These are phyloP conservation scores for Tachycineta bicolor DNA, from an alignment of 2,113 vertebrate genomes.

Conservation along the genomic window DNA sequence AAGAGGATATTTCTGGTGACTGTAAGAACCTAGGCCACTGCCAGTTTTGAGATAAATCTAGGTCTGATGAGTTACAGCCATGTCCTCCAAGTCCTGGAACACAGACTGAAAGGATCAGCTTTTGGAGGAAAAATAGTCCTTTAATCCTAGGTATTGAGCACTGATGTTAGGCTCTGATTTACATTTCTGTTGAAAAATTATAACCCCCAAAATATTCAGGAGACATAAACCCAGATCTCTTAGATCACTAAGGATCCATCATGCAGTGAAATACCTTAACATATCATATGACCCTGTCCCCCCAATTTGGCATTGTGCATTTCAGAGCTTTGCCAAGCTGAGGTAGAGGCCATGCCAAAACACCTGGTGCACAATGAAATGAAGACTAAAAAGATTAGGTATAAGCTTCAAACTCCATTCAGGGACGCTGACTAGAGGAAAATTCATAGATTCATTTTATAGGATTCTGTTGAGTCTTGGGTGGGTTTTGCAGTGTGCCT, in stretches of 20 bases:
- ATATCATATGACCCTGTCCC: rapidly evolving
- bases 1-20: not conserved
- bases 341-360: not conserved
- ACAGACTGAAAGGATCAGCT: not conserved
- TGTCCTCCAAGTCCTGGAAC: not conserved
- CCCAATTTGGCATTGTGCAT: not conserved
- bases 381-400: not conserved
- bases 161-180: not conserved
- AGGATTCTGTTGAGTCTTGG: not conserved
- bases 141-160: not conserved
- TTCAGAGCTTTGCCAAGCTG: not conserved
- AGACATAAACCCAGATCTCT: not conserved
- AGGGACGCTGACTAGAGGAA: not conserved
- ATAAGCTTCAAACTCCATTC: not conserved
- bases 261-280: not conserved
- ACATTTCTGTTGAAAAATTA: not conserved
- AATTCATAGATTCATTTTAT: not conserved
- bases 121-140: not conserved
- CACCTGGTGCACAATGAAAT: not conserved
- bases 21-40: not conserved
- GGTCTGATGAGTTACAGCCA: not conserved
- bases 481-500: not conserved
- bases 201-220: not conserved
- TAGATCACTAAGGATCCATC: not conserved
- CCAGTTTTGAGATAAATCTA: not conserved